Evolutionary conservation across 2,113 vertebrate species (phyloP).

Genomic region (Platycercus adscitus): DNA sequence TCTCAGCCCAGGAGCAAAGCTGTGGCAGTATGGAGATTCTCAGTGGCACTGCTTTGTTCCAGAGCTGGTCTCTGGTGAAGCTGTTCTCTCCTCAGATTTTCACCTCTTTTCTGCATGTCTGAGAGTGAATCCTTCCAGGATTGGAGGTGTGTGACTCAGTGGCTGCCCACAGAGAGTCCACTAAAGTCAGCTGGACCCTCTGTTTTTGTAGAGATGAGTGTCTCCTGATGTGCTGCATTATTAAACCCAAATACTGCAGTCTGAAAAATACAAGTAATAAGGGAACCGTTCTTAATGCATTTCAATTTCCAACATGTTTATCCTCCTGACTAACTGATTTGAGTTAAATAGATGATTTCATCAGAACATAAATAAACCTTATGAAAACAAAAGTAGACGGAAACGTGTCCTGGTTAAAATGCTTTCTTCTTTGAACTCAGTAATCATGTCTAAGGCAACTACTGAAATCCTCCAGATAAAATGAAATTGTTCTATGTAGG

Average conservation of each 20-base stretch:
- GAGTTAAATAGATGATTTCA: background rate
- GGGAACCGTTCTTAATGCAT: background rate
- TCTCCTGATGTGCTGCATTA: background rate
- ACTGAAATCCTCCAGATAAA: background rate
- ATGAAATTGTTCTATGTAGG: background rate
- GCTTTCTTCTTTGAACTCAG: background rate
- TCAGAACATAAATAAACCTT: background rate
- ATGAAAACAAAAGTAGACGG: background rate
- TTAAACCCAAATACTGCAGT: background rate
- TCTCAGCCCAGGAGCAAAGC: background rate
- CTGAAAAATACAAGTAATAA: background rate
- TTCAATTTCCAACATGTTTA: background rate
- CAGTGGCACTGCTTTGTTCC: background rate
- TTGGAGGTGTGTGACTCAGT: background rate
- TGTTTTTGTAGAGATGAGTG: accelerated
- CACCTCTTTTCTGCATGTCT: background rate
- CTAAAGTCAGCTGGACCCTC: background rate
- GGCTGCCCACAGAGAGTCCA: background rate
- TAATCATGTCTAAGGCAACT: background rate
- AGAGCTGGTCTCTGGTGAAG: background rate
- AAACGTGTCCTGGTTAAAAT: background rate
- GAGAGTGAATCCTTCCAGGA: background rate
- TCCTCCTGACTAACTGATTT: background rate
- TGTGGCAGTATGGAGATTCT: accelerated
- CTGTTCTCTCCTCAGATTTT: background rate